Evolutionary conservation across 2,113 vertebrate species (phyloP).

Genomic region (Barbus barbus): DNA sequence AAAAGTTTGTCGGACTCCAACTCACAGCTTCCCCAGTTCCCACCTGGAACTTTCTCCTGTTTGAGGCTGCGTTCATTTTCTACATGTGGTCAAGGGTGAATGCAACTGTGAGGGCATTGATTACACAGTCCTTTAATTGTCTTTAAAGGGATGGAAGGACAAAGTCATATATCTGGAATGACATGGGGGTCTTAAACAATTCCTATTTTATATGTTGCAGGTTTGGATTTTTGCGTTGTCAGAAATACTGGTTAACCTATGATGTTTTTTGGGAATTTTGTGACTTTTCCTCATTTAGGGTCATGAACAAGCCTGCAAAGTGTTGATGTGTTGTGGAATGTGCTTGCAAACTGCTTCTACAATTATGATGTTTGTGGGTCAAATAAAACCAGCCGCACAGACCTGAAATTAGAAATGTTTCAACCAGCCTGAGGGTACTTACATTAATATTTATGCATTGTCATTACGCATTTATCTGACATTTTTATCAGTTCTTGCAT

Average conservation of each 20-base stretch:
- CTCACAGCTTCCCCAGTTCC: slow-evolving; percentile 54
- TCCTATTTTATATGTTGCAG: not conserved
- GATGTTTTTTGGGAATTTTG: not conserved
- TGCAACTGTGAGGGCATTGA: slow-evolving; percentile 32
- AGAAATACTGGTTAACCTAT: not conserved
- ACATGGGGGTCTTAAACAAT: not conserved
- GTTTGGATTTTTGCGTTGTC: not conserved
- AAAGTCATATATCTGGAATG: not conserved
- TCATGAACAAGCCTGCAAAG: not conserved
- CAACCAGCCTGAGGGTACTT: not conserved
- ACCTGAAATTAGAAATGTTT: not conserved
- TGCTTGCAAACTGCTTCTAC: not conserved
- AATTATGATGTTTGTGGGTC: not conserved
- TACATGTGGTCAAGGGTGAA: slow-evolving; percentile 32
- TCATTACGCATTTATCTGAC: not conserved
- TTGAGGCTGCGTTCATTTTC: slow-evolving; percentile 58
- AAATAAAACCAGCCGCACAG: not conserved
- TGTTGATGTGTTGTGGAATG: not conserved
- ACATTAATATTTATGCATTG: not conserved
- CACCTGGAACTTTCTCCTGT: slow-evolving; percentile 61
- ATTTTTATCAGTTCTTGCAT: not conserved
- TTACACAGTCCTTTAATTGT: not conserved
- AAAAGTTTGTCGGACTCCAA: slow-evolving; percentile 37
- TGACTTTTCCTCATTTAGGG: not conserved
- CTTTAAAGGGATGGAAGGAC: not conserved